phyloP scores from a whole-genome alignment of 2,113 vertebrate species.

The Leuciscus idus region DNA sequence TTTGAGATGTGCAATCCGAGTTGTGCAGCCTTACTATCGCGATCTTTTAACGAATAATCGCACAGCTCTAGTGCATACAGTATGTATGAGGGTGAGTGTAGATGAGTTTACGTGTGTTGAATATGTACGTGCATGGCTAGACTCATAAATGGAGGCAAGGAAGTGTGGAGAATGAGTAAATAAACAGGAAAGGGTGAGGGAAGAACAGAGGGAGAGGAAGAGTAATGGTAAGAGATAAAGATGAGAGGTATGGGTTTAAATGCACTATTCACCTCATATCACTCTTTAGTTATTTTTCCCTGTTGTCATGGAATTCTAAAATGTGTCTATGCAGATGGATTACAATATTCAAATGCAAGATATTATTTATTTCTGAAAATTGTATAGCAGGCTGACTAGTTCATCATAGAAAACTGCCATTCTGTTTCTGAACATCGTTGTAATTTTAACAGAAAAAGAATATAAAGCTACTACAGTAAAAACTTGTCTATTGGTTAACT shows the following conservation, averaged over 20 bases:
- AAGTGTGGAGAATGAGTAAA: background rate
- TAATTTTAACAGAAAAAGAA: background rate
- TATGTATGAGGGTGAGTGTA: background rate
- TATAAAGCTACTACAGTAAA: background rate
- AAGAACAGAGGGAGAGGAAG: background rate
- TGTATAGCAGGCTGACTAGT: background rate
- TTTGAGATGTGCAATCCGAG: too few relatives aligned
- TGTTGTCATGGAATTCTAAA: conserved; percentile 5
- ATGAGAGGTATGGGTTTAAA: background rate
- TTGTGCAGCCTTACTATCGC: too few relatives aligned
- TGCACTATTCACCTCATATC: background rate
- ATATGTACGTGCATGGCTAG: background rate
- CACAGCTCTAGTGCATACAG: too few relatives aligned
- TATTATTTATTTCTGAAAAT: conserved; percentile 5
- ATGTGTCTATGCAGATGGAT: background rate
- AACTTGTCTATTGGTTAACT: background rate
- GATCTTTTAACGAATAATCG: too few relatives aligned
- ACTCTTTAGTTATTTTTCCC: background rate
- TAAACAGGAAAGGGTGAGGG: background rate
- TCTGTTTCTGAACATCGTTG: background rate
- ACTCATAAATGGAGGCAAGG: background rate
- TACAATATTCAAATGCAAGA: background rate
- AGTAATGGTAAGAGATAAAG: background rate
- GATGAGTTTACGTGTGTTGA: background rate
- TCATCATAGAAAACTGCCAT: background rate